A percentile compares a stretch with the other conserved stretches of the same genome.
These are phyloP conservation scores for Zaprionus obscuricornis DNA, from an alignment of 2,888 invertebrate genomes.

Conservation along the genomic window DNA sequence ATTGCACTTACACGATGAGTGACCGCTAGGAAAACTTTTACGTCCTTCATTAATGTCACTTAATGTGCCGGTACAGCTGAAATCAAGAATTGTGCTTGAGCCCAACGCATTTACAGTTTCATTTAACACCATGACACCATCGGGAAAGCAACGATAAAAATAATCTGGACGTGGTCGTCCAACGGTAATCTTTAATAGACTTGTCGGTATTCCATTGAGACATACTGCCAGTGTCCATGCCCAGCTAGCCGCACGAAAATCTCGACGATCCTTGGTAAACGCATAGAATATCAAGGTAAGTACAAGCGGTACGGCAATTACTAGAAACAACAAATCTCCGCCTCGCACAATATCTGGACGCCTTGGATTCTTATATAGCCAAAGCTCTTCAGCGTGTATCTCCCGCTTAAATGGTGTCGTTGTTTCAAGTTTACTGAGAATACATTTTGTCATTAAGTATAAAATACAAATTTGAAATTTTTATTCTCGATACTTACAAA, in stretches of 20 bases:
- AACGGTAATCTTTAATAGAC: constrained; percentile 81
- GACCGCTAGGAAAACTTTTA: constrained; percentile 96
- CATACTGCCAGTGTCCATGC: constrained; percentile 87
- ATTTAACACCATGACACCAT: constrained; percentile 85
- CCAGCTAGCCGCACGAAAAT: constrained; percentile 87
- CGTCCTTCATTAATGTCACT: constrained; percentile 89
- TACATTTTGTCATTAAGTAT: no score
- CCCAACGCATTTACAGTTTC: constrained; percentile 35
- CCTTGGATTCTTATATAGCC: constrained; percentile 91
- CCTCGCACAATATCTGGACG: constrained; percentile 89
- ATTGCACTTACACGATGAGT: constrained; percentile 89
- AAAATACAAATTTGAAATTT: no score
- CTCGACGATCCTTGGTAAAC: constrained; percentile 86
- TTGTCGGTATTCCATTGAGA: constrained; percentile 86
- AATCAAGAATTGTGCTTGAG: constrained; percentile 61
- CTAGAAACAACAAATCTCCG: constrained; percentile 87
- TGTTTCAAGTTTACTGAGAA: constrained; percentile 90
- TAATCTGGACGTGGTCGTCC: constrained; percentile 93
- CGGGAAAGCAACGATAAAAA: constrained; percentile 93
- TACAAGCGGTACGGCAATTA: constrained; percentile 87
- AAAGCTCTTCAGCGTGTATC: constrained; percentile 90
- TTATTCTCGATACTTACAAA: constrained; percentile 84
- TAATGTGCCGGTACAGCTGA: constrained; percentile 88
- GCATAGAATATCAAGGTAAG: constrained; percentile 85
- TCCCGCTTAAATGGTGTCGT: constrained; percentile 89